Evolutionary conservation across 2,797 vertebrate species (phyloP), one percentile per base, ranked within the genome.

Genomic region (Vultur gryphus): DNA sequence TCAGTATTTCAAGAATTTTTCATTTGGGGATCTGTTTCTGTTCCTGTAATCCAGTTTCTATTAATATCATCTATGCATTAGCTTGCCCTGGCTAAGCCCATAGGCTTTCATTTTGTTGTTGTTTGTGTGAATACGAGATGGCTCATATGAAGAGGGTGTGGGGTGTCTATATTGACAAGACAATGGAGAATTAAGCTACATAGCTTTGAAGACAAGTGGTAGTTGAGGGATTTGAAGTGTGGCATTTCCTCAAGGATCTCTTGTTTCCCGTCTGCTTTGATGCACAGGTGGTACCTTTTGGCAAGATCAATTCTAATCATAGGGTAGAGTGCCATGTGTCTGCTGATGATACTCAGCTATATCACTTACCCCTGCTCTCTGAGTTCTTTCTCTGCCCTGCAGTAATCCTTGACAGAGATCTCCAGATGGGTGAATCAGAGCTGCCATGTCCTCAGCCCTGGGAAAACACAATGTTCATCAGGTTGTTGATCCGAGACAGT

Each of bases 181-280:
- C 67, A 95, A 93, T 73, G 61, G 64, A 92, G 67, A 93, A 96
- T 94, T 91, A 96, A 94, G 71, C 70, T 94, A 73, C n/a, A 11
- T 48, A 78, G 48, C 77, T 95, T 80, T 91, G 59, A 93, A 94
- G 77, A 95, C 44, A 92, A 97, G 88, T 93, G 80, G 83, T 82
- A 95, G 84, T 90, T 93, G 93, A 93, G 44, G 78, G 78, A 83
- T 96, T 95, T 96, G 81, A 95, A 95, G 88, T 87, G 26, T 93
- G 86, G 71, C 67, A 73, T 95, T 93, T 93, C 90, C 48, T 95
- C 86, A 95, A 92, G 94, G 59, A 89, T 95, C 94, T 93, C 93
- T 93, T 92, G 64, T 95, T 95, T 94, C 70, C 55, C 78, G 33
- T 85, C 86, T 93, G 55, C 73, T 95, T 82, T 94, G 62, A 73